A percentile compares a stretch with the other conserved stretches of the same genome.
phyloP scores from a whole-genome alignment of 2,797 vertebrate genomes.

The Muscicapa striata region DNA sequence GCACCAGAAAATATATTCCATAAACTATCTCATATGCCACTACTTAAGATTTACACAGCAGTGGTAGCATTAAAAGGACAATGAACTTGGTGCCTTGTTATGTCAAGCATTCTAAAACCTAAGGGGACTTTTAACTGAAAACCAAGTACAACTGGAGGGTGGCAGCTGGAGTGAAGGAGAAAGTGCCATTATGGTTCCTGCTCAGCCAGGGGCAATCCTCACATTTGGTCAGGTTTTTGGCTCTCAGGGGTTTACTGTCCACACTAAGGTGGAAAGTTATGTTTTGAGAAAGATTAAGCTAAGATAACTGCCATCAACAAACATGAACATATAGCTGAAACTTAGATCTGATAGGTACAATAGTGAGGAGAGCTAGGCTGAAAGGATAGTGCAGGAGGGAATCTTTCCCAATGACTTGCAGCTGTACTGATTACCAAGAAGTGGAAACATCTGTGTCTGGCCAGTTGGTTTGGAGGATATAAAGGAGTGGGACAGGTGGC shows the following conservation, averaged over 20 bases:
- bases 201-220: not conserved
- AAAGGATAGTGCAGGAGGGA: too few species aligned
- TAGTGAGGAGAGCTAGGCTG: too few species aligned
- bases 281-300: not conserved
- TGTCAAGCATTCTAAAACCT: not conserved
- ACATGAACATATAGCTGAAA: not conserved
- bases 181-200: not conserved
- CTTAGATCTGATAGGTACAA: not conserved
- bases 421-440: too few species aligned
- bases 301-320: not conserved
- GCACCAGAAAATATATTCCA: not conserved
- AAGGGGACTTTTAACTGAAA: not conserved
- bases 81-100: not conserved
- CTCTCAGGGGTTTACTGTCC: not conserved
- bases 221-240: not conserved
- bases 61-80: not conserved
- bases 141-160: not conserved
- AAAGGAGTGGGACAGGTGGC: too few species aligned
- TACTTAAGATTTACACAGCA: not conserved
- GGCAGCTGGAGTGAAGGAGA: not conserved
- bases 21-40: not conserved
- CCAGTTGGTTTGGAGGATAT: too few species aligned
- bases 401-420: too few species aligned
- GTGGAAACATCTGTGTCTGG: too few species aligned
- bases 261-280: accelerated